Evolutionary conservation across 2,888 invertebrate species (phyloP).

Genomic region (Acanthococcus lagerstroemiae): DNA sequence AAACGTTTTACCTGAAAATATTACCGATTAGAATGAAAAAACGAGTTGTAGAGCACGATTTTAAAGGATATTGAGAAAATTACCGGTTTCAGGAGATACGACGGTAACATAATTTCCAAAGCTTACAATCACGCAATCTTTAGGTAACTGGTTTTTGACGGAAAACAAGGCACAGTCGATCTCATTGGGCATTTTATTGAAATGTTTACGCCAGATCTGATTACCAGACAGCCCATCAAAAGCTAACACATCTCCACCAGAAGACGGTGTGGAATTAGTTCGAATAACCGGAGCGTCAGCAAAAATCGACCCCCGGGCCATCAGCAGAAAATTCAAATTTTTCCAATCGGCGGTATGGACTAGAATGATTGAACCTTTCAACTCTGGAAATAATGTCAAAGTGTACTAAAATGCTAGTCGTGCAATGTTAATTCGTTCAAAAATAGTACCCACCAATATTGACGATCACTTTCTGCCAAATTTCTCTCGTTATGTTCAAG

Average conservation of each 20-base stretch:
- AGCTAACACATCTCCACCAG: slow-evolving; percentile 57
- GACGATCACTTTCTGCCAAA: background rate
- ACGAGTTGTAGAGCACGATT: background rate
- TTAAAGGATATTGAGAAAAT: slow-evolving; percentile 1
- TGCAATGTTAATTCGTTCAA: background rate
- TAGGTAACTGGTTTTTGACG: slow-evolving; percentile 57
- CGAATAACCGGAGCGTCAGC: slow-evolving; percentile 40
- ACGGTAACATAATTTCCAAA: slow-evolving; percentile 54
- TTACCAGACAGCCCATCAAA: slow-evolving; percentile 59
- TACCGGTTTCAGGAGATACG: slow-evolving; percentile 52
- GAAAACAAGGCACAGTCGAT: slow-evolving; percentile 66
- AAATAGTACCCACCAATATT: too few species aligned
- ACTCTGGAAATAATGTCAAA: slow-evolving; percentile 39
- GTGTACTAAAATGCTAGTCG: background rate
- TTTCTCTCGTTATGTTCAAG: background rate
- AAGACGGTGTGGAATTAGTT: slow-evolving; percentile 42
- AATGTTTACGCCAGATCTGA: slow-evolving; percentile 62
- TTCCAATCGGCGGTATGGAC: slow-evolving; percentile 45
- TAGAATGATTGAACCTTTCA: slow-evolving; percentile 59
- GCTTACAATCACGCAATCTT: slow-evolving; percentile 66
- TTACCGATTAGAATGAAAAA: background rate
- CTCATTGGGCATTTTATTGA: slow-evolving; percentile 52
- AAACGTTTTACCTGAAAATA: background rate
- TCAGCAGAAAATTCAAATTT: slow-evolving; percentile 56
- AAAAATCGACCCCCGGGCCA: slow-evolving; percentile 51